A percentile compares a stretch with the other conserved stretches of the same genome.
Conservation (phyloP, 2,113 vertebrate genomes). For the Scolopax mira region DNA sequence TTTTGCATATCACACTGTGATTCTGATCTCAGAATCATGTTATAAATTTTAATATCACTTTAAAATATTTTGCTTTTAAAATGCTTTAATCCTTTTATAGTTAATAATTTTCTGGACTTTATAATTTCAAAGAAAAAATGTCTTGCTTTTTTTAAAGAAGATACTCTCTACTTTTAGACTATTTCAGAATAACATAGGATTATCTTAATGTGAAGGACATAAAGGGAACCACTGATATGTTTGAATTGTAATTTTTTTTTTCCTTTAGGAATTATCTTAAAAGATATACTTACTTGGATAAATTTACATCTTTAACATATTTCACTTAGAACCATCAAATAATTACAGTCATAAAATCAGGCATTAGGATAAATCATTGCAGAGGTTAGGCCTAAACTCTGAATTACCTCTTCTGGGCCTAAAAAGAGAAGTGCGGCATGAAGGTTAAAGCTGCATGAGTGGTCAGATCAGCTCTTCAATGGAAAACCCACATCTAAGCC, state of each 20-base stretch:
- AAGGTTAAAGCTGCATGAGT: not conserved
- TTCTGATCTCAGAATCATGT: not conserved
- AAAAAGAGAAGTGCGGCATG: not conserved
- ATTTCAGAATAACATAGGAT: not conserved
- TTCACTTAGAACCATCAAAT: not conserved
- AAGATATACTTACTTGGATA: not conserved
- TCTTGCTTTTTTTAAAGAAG: not conserved
- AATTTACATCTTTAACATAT: not conserved
- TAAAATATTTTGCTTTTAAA: not conserved
- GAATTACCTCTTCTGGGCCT: not conserved
- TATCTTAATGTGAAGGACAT: not conserved
- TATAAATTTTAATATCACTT: not conserved
- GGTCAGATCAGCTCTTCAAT: not conserved
- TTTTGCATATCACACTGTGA: not conserved
- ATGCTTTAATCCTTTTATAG: not conserved
- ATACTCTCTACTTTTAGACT: not conserved
- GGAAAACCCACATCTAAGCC: slow-evolving; percentile 8
- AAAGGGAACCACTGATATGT: not conserved
- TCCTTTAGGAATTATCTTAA: not conserved
- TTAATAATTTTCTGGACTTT: not conserved
- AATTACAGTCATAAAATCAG: not conserved
- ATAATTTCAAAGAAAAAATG: not conserved
- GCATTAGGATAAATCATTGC: not conserved
- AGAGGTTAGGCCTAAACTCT: not conserved
- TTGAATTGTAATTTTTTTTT: not conserved